Conservation (phyloP, 1,140 invertebrate genomes). For the Apis florea region DNA sequence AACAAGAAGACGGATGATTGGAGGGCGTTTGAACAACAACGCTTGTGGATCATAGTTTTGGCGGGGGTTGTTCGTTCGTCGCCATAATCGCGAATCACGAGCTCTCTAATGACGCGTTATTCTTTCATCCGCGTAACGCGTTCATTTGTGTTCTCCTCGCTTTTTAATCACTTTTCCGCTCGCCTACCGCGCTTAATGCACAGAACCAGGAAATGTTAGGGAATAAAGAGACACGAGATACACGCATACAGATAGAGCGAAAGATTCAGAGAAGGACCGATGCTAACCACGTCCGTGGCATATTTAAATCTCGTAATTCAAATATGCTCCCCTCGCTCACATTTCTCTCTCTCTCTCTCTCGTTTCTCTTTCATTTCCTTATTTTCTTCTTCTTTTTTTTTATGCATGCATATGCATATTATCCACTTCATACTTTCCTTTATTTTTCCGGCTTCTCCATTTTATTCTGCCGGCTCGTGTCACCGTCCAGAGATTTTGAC, state of each 20-base stretch:
- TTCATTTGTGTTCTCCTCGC: slow-evolving; percentile 6
- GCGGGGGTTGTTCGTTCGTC: background rate
- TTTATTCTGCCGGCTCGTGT: background rate
- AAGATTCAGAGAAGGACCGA: background rate
- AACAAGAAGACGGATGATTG: slow-evolving; percentile 8
- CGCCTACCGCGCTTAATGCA: background rate
- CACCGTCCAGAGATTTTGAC: background rate
- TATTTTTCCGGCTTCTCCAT: slow-evolving; percentile 4
- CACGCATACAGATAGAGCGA: too few species aligned
- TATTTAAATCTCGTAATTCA: slow-evolving; percentile 54
- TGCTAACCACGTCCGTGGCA: slow-evolving; percentile 29
- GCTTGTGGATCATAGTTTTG: slow-evolving; percentile 5
- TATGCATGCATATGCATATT: slow-evolving; percentile 36
- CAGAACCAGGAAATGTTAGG: slow-evolving; percentile 24
- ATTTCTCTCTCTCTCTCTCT: background rate
- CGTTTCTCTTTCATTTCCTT: slow-evolving; percentile 46
- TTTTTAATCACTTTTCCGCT: slow-evolving; percentile 27
- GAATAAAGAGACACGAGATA: slow-evolving; percentile 11
- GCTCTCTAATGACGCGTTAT: slow-evolving; percentile 13
- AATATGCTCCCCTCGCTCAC: slow-evolving; percentile 25
- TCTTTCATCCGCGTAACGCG: slow-evolving; percentile 6
- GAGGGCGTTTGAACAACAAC: background rate
- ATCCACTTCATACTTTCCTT: slow-evolving; percentile 37
- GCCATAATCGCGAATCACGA: too few species aligned
- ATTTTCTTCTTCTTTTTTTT: slow-evolving; percentile 22